Evolutionary conservation across 2,797 vertebrate species (phyloP).

Genomic region (Somateria mollissima): DNA sequence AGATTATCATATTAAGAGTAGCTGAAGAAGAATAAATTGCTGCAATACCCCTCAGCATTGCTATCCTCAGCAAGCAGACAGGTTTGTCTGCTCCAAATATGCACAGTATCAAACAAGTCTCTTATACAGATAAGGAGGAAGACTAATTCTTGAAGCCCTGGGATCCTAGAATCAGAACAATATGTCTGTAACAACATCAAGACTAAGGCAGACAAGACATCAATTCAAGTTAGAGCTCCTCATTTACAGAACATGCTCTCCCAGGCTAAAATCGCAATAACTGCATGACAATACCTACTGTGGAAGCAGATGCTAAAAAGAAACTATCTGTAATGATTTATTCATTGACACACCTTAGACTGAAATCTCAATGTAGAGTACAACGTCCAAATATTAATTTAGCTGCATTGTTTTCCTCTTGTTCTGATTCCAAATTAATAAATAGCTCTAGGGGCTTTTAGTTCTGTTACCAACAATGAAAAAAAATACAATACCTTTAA

Average conservation of each 20-base stretch:
- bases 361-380: background rate
- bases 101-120: background rate
- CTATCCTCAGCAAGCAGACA: background rate
- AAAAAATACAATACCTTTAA: background rate
- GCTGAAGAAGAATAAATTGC: background rate
- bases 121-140: background rate
- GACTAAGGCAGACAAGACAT: background rate
- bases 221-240: background rate
- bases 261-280: background rate
- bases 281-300: background rate
- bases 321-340: background rate
- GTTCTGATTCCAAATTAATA: background rate
- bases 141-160: background rate
- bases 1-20: background rate
- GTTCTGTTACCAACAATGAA: background rate
- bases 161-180: background rate
- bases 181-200: background rate
- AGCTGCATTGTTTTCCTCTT: background rate
- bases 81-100: background rate
- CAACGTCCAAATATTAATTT: background rate
- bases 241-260: background rate
- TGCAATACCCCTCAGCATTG: background rate
- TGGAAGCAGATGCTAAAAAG: background rate
- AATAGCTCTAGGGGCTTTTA: background rate
- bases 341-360: background rate